Base-by-base conservation (phyloP, 2,797 vertebrate species). In the Smutsia gigantea region DNA sequence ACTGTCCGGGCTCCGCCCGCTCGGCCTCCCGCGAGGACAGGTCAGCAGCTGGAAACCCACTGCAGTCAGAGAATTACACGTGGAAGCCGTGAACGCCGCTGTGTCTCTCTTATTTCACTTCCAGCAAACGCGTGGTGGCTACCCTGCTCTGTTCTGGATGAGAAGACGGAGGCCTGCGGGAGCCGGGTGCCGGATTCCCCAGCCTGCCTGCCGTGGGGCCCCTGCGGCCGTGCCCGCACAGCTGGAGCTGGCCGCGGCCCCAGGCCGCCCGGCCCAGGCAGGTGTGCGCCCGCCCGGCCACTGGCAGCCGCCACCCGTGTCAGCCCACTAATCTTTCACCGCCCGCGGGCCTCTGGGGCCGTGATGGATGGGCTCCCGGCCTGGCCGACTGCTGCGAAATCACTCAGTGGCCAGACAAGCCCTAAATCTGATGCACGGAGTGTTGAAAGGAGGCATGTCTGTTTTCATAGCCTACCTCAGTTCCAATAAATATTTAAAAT, bases 391-490 rank as follows among this genome's bases (percentile, higher is more conserved):
- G 98, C 98, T 98, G 98, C 97, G 98, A 99, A 99, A 99, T 99
- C 99, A 99, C 98, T 99, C 98, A 98, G 97, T 74, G 97, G 98
- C 98, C 81, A 98, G 98, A 98, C 98, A 98, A 98, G 98, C 98
- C 98, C 98, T 98, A 99, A 99, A 99, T 99, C 98, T 99, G 99
- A 98, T 99, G 98, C 99, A 98, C 98, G 97, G 98, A 99, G 99
- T 99, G 99, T 98, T 98, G 99, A 99, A 99, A 99, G 99, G 98
- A 98, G 98, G 98, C 98, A 99, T 98, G 99, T 99, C 98, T 99
- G 99, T 99, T 99, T 99, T 99, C 99, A 99, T 99, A 99, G 99
- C 99, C 99, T 97, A 98, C 98, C 98, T 98, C 98, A 96, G 98
- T 98, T 98, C 98, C 99, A 98, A 99, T 99, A 99, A 99, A 99